phyloP scores from a whole-genome alignment of 2,888 invertebrate species.

The Scaptomyza cyrtandrae region DNA sequence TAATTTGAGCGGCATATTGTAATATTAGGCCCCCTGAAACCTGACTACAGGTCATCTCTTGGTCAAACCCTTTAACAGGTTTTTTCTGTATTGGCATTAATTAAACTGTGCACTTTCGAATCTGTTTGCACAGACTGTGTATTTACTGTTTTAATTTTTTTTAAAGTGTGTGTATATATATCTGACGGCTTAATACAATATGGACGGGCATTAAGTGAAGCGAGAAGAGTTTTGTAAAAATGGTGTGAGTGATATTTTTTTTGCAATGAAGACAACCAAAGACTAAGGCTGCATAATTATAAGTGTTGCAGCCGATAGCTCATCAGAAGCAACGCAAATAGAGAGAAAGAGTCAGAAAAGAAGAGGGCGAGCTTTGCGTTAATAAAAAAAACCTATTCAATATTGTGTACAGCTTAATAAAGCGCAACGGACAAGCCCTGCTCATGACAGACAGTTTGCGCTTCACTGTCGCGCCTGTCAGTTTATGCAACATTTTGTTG shows the following conservation, averaged over 20 bases:
- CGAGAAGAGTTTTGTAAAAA: slow-evolving; percentile 44
- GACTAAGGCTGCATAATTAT: slow-evolving; percentile 25
- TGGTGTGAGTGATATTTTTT: slow-evolving; percentile 41
- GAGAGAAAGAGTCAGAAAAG: not conserved
- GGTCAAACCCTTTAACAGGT: not conserved
- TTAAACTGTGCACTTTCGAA: slow-evolving; percentile 53
- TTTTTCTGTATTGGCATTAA: slow-evolving; percentile 39
- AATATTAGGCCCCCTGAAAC: too few relatives aligned
- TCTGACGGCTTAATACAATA: slow-evolving; percentile 46
- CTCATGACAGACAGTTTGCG: slow-evolving; percentile 40
- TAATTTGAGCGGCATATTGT: too few relatives aligned
- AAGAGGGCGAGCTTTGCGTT: not conserved
- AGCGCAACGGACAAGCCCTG: slow-evolving; percentile 28
- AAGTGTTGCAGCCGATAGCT: slow-evolving; percentile 44
- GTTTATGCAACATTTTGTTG: slow-evolving; percentile 22
- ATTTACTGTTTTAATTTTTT: not conserved
- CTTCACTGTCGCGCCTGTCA: not conserved
- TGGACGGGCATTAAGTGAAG: slow-evolving; percentile 47
- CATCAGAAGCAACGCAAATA: slow-evolving; percentile 26
- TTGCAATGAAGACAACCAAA: slow-evolving; percentile 1
- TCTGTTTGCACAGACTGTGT: slow-evolving; percentile 11
- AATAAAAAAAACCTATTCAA: slow-evolving; percentile 1
- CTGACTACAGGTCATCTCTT: not conserved
- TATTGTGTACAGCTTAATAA: slow-evolving; percentile 5
- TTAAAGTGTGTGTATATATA: not conserved